phyloP scores from a whole-genome alignment of 2,888 invertebrate genomes.

The Ormyrus rosae region DNA sequence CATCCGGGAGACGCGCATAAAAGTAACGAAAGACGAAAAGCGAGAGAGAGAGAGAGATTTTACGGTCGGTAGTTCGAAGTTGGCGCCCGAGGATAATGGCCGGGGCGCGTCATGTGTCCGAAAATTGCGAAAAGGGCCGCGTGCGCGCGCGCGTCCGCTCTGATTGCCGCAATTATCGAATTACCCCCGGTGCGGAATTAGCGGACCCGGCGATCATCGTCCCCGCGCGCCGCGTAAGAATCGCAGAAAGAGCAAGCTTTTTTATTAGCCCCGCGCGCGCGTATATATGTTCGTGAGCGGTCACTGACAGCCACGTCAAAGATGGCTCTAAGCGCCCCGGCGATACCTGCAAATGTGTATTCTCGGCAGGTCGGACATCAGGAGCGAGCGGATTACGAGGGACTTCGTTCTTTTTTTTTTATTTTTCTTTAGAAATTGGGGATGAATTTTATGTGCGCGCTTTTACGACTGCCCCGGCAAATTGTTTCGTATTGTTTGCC shows the following conservation, averaged over 20 bases:
- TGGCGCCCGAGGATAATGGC: slow-evolving; percentile 63
- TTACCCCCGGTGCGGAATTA: slow-evolving; percentile 60
- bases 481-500: too few relatives aligned
- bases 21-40: slow-evolving; percentile 31
- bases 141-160: slow-evolving; percentile 51
- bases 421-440: not conserved
- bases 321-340: not conserved
- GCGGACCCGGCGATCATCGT: slow-evolving; percentile 35
- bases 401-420: not conserved
- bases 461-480: too few relatives aligned
- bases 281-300: slow-evolving; percentile 4
- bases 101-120: slow-evolving; percentile 62
- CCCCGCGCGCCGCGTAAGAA: slow-evolving; percentile 13
- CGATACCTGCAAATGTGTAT: too few relatives aligned
- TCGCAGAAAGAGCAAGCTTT: slow-evolving; percentile 26
- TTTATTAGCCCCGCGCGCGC: slow-evolving; percentile 8
- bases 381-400: too few relatives aligned
- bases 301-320: slow-evolving; percentile 11
- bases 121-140: slow-evolving; percentile 55
- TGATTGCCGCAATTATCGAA: slow-evolving; percentile 71
- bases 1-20: slow-evolving; percentile 40
- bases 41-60: slow-evolving; percentile 63
- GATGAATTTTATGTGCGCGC: not conserved
- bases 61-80: slow-evolving; percentile 65
- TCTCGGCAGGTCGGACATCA: too few relatives aligned